Conservation (phyloP, 2,113 vertebrate species). For the Isurus oxyrinchus region DNA sequence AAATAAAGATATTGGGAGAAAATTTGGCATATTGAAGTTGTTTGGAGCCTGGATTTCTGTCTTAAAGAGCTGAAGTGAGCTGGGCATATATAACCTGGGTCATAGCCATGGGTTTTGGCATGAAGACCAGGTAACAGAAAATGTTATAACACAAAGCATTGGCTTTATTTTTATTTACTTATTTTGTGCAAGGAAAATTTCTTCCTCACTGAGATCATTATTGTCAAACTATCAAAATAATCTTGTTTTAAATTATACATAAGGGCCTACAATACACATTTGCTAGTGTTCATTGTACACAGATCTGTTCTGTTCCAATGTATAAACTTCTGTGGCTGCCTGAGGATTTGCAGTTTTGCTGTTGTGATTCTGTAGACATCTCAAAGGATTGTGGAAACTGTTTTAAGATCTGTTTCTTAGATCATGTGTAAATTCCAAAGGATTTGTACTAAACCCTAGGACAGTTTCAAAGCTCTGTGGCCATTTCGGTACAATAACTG, state of each 20-base stretch:
- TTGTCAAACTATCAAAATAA: background rate
- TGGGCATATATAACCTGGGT: background rate
- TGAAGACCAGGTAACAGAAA: background rate
- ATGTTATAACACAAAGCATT: background rate
- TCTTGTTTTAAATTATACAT: background rate
- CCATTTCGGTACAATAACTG: background rate
- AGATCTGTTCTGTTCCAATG: background rate
- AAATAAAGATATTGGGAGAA: background rate
- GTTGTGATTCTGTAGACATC: background rate
- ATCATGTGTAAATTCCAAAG: slow-evolving; percentile 1
- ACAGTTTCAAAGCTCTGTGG: slow-evolving; percentile 5
- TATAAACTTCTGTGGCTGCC: background rate
- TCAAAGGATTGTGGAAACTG: background rate
- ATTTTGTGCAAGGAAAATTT: background rate
- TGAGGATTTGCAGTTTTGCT: background rate
- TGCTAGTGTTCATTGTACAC: background rate
- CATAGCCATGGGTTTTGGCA: background rate
- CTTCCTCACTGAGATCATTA: background rate
- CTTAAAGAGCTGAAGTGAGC: background rate
- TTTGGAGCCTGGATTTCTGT: background rate
- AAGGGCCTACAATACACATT: background rate
- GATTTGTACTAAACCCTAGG: slow-evolving; percentile 3
- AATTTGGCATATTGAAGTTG: background rate
- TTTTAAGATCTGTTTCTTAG: background rate
- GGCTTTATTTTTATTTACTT: background rate